A percentile compares a stretch with the other conserved stretches of the same genome.
Conservation (phyloP, 2,113 vertebrate genomes). For the Telmatochromis brichardi region DNA sequence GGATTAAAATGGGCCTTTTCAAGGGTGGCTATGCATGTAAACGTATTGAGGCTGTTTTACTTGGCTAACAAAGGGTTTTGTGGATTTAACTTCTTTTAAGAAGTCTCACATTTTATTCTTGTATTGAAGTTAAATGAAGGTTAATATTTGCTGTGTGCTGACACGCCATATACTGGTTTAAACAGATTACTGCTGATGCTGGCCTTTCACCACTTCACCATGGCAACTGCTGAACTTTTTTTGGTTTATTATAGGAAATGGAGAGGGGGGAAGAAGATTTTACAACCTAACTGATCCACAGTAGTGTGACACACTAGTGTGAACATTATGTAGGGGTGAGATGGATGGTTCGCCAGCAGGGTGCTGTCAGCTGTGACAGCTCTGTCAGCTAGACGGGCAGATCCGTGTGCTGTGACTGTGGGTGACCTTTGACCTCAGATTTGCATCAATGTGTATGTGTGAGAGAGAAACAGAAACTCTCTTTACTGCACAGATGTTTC, state of each 20-base stretch:
- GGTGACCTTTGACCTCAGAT: conserved; percentile 43
- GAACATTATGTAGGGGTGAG: not conserved
- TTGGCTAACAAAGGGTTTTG: not conserved
- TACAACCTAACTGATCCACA: not conserved
- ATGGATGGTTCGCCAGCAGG: not conserved
- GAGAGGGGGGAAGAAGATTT: not conserved
- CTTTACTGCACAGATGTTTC: not conserved
- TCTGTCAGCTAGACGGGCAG: conserved; percentile 37
- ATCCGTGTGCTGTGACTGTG: conserved; percentile 23
- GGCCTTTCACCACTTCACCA: not conserved
- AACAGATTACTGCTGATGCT: not conserved
- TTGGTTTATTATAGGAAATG: fast-evolving
- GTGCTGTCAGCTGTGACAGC: conserved; percentile 21
- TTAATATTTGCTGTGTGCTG: not conserved
- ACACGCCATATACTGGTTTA: not conserved
- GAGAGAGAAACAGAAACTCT: not conserved
- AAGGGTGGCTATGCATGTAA: not conserved
- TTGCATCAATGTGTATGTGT: not conserved
- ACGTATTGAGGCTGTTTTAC: not conserved
- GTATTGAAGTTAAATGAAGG: not conserved
- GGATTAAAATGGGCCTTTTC: not conserved
- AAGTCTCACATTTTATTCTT: not conserved
- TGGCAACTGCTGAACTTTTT: not conserved
- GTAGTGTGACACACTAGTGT: not conserved
- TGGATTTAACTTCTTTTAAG: not conserved